Base-by-base conservation (phyloP, 2,797 vertebrate species). In the Austrolebias charrua region DNA sequence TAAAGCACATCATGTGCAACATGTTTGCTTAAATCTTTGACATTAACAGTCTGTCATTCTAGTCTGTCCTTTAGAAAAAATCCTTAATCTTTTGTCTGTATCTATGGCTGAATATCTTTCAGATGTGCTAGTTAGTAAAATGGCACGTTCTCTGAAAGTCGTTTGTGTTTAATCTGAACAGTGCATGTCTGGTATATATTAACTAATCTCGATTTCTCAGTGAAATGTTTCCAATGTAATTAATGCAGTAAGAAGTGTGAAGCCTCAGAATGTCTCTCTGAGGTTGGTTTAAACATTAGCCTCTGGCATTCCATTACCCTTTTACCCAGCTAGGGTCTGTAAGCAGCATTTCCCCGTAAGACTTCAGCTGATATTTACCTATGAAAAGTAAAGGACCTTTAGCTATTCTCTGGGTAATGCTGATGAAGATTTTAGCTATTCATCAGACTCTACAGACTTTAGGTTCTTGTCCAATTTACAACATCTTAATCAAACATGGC, bases 351-450 rank as follows among this genome's bases (percentile, higher is more conserved):
- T 75, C 80, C 73, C 71, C 84, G 55, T 12, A 40, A 76, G 80
- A 69, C 63, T 67, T 65, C 48, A 33, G 63, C 78, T 86, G 81
- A 81, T 86, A 82, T 84, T 89, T 84, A 78, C 83, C 75, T 75
- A 67, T 73, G 64, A 76, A 82, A 76, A 79, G 40, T 63, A 40
- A 53, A 62, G 55, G 31, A 45, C 58, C 73, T 70, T 62, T 72
- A 71, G 68, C 73, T 70, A 31, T 69, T 80, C 66, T 75, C 67
- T 55, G 44, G 24, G 63, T 73, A 59, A 38, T 60, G 75, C 61
- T 44, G 67, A 74, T 69, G 60, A 76, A 68, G 66, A 78, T 79
- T 78, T 80, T 6, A 35, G 11, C 43, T 49, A 64, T 82, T 69
- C 69, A 82, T 82, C 71, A 59, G 28, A 56, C 46, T 44, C 52